phyloP scores from a whole-genome alignment of 2,797 vertebrate species.

The Galago senegalensis region DNA sequence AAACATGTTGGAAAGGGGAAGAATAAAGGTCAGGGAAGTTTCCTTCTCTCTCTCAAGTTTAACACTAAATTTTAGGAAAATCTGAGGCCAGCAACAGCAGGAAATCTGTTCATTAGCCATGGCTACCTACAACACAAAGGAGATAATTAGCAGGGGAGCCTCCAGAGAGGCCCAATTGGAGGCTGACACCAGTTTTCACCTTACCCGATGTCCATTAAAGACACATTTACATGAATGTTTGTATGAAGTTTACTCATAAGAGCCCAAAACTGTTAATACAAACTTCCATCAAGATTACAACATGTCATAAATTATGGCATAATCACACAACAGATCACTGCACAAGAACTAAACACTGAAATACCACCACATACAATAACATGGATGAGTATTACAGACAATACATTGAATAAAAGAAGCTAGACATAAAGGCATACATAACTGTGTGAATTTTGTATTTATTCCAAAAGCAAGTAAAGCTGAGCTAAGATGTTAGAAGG shows the following conservation, averaged over 20 bases:
- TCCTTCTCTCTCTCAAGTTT: not conserved
- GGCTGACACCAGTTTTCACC: not conserved
- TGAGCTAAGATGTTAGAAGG: conserved; percentile 33
- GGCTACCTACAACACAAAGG: not conserved
- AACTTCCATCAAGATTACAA: not conserved
- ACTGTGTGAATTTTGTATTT: not conserved
- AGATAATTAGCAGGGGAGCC: not conserved
- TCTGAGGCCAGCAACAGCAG: not conserved
- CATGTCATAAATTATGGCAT: not conserved
- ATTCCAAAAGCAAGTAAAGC: not conserved
- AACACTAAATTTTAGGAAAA: not conserved
- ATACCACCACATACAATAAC: not conserved
- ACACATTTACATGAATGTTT: not conserved
- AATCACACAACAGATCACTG: not conserved
- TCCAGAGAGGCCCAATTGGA: not conserved
- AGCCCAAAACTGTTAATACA: not conserved
- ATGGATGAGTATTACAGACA: not conserved
- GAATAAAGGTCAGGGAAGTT: not conserved
- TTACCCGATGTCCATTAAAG: not conserved
- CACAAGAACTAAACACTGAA: not conserved
- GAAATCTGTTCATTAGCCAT: not conserved
- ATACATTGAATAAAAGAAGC: not conserved
- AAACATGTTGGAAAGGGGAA: not conserved
- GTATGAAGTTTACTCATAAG: not conserved
- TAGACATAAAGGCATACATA: not conserved